Percentiles rank a stretch among this genome's conserved stretches.
Evolutionary conservation across 1,140 invertebrate species (phyloP).

Genomic region (Drosophila guanche): DNA sequence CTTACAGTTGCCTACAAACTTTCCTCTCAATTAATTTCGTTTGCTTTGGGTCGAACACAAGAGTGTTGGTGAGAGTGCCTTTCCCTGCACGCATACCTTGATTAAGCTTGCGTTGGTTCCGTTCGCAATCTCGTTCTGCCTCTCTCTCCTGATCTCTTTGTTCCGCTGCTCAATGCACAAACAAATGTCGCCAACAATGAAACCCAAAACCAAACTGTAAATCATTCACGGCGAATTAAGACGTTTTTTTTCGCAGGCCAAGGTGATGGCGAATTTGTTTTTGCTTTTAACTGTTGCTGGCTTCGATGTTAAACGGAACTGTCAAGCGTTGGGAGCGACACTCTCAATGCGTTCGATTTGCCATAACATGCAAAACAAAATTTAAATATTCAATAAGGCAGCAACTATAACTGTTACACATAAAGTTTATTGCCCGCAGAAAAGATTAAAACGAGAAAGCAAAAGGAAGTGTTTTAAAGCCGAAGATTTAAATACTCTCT

Average conservation of each 20-base stretch:
- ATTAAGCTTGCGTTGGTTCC: conserved; percentile 24
- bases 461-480: too few relatives aligned
- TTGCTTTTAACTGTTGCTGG: conserved; percentile 11
- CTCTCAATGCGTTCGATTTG: conserved; percentile 1
- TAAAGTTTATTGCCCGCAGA: conserved; percentile 25
- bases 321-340: neutral
- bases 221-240: conserved; percentile 76
- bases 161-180: conserved; percentile 16
- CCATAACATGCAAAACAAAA: conserved; percentile 7
- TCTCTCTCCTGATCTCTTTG: conserved; percentile 8
- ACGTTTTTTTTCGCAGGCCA: conserved; percentile 50
- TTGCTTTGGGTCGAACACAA: too few relatives aligned
- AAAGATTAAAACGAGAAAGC: neutral
- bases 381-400: conserved; percentile 20
- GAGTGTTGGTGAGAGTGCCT: neutral
- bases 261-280: conserved; percentile 32
- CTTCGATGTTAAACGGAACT: conserved; percentile 5
- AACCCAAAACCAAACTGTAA: conserved; percentile 72
- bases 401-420: conserved; percentile 36
- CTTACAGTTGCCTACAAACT: too few relatives aligned
- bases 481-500: too few relatives aligned
- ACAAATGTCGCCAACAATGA: conserved; percentile 66
- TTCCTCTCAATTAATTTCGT: too few relatives aligned
- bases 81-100: neutral
- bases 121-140: neutral